Evolutionary conservation across 2,888 invertebrate species (phyloP).

Genomic region (Andrena minutula): DNA sequence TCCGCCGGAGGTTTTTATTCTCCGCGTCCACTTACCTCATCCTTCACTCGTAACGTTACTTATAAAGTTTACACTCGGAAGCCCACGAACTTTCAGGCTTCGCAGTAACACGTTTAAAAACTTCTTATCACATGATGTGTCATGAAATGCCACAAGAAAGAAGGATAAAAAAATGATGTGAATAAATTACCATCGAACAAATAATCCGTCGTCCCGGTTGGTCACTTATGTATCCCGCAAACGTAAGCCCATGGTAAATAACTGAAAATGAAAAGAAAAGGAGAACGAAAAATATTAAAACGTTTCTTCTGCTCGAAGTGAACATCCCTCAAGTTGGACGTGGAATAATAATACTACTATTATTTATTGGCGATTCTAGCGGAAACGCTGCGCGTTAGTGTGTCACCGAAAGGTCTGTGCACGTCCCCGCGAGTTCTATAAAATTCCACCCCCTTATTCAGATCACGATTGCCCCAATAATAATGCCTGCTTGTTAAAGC

Average conservation of each 20-base stretch:
- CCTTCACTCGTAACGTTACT: neutral
- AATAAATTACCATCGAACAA: conserved; percentile 33
- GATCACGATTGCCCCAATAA: neutral
- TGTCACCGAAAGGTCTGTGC: too few species aligned
- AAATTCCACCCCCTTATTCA: neutral
- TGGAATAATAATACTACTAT: too few species aligned
- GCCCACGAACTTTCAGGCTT: neutral
- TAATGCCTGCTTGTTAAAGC: neutral
- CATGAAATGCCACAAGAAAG: neutral
- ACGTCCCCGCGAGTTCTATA: neutral
- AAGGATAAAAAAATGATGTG: neutral
- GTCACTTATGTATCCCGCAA: conserved; percentile 2
- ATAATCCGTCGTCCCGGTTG: conserved; percentile 12
- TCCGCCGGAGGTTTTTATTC: neutral
- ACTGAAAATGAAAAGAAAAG: conserved; percentile 33
- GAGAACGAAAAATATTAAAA: neutral
- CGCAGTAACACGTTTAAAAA: neutral
- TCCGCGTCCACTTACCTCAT: neutral
- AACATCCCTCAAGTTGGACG: neutral
- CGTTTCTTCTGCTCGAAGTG: neutral
- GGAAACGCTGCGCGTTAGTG: too few species aligned
- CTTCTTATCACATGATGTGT: neutral
- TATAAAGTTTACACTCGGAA: neutral
- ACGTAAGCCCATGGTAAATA: conserved; percentile 5
- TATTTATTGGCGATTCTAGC: too few species aligned